A percentile compares a stretch with the other conserved stretches of the same genome.
Conservation (phyloP, 1,140 invertebrate genomes). For the Drosophila murphyi region DNA sequence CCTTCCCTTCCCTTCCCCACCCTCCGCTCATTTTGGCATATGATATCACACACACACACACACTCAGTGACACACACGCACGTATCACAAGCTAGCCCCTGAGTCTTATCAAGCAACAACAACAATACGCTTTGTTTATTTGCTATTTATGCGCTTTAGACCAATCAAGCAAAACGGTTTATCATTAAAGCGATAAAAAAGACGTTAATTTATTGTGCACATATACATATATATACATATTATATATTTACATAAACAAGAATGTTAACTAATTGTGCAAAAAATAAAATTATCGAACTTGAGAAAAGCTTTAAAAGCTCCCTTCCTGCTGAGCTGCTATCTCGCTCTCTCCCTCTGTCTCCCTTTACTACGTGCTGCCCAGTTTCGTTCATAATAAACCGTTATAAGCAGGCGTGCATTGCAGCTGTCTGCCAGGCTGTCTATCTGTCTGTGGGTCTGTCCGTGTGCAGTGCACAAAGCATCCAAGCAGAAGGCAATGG, state of each 20-base stretch:
- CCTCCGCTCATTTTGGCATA: conserved; percentile 9
- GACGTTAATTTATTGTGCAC: conserved; percentile 74
- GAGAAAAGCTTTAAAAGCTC: conserved; percentile 33
- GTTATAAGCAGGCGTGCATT: conserved; percentile 48
- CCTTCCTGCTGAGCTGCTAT: conserved; percentile 7
- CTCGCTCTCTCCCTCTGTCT: not conserved
- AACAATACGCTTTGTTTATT: conserved; percentile 72
- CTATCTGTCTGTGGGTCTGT: not conserved
- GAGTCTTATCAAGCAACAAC: conserved; percentile 23
- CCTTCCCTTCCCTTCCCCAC: too few species aligned
- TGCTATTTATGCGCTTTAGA: conserved; percentile 76
- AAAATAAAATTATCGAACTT: conserved; percentile 61
- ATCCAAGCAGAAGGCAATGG: conserved; percentile 54
- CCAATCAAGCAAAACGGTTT: conserved; percentile 80
- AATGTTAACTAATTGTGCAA: conserved; percentile 64
- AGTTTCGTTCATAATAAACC: conserved; percentile 38
- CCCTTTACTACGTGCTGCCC: not conserved
- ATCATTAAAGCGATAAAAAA: conserved; percentile 78
- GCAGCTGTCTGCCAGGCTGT: not conserved
- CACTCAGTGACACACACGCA: not conserved
- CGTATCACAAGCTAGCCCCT: conserved; percentile 11
- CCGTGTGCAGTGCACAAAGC: conserved; percentile 27
- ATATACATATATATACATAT: conserved; percentile 25
- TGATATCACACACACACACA: conserved; percentile 20
- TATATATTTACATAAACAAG: conserved; percentile 23